Base-by-base conservation (phyloP, 2,797 vertebrate species). In the Erethizon dorsatum region DNA sequence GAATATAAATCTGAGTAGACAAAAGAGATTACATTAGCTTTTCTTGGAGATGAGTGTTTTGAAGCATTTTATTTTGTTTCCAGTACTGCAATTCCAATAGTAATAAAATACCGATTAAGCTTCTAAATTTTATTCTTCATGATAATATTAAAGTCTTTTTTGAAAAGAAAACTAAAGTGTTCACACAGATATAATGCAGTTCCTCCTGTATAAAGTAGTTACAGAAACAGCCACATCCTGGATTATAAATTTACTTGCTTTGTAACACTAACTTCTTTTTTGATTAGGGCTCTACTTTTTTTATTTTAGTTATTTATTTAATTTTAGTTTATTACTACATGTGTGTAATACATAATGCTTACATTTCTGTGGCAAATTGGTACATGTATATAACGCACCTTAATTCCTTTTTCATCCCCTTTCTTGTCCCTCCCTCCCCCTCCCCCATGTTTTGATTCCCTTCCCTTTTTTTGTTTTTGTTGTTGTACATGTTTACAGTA, bases 51-150 rank as follows among this genome's bases (percentile, higher is more conserved):
- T 56, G 7, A 54, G 3, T 31, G 41, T 88, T 56, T 91, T 92
- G 47, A 91, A 83, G 5, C n/a, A 75, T 95, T 75, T 87, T 91
- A 71, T 69, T 61, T 85, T 41, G 61, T 82, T 88, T 83, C 37
- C 69, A 61, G 24, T 31, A 65, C n/a, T 65, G 22, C 8, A 47
- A 71, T 52, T 86, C 54, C 28, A 86, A 22, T 37, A 79, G 24
- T 15, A 80, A 31, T 50, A 37, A 54, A 84, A 33, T 78, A 65
- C 8, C 54, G 20, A 78, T 67, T 37, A 69, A 33, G 7, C n/a
- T 71, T 33, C 47, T 33, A 50, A 54, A 13, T 80, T 87, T 37
- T 83, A 83, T 5, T 37, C 15, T 8, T 73, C 2, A 75, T 73
- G 65, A 56, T 13, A 77, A 37, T 52, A 52, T 52, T 73, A 59